A percentile compares a stretch with the other conserved stretches of the same genome.
Evolutionary conservation across 2,888 invertebrate genomes (phyloP).

Genomic region (Scaptodrosophila latifasciaeformis): DNA sequence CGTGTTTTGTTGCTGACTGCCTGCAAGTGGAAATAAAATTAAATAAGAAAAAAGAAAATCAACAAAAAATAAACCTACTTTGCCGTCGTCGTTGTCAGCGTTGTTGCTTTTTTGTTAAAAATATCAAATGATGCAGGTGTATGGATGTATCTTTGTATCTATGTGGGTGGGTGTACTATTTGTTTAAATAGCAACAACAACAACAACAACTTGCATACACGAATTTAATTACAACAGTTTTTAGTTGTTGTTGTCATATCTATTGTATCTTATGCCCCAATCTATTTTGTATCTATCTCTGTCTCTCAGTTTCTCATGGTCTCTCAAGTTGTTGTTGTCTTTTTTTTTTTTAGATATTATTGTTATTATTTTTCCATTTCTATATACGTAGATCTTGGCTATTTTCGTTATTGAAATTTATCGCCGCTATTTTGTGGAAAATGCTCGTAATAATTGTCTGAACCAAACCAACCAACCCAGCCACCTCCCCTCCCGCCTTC

Average conservation of each 20-base stretch:
- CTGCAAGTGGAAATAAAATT: slow-evolving; percentile 67
- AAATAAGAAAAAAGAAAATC: slow-evolving; percentile 36
- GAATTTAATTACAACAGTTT: slow-evolving; percentile 62
- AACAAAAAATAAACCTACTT: slow-evolving; percentile 13
- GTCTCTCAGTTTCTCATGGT: not conserved
- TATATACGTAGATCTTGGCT: slow-evolving; percentile 23
- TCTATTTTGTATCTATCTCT: slow-evolving; percentile 36
- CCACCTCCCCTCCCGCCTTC: not conserved
- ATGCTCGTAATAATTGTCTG: slow-evolving; percentile 56
- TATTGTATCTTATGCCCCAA: slow-evolving; percentile 14
- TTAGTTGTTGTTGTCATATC: slow-evolving; percentile 24
- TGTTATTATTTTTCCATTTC: slow-evolving; percentile 65
- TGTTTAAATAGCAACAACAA: slow-evolving; percentile 35
- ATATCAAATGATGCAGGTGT: not conserved
- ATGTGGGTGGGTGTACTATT: slow-evolving; percentile 30
- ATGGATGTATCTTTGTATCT: not conserved
- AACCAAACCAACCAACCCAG: not conserved
- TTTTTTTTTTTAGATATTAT: slow-evolving; percentile 52
- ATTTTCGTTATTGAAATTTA: slow-evolving; percentile 54
- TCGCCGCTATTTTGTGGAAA: slow-evolving; percentile 61
- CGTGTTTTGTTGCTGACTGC: slow-evolving; percentile 64
- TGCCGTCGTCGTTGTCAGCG: too few relatives aligned
- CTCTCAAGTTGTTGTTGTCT: slow-evolving; percentile 35
- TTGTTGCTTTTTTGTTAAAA: too few relatives aligned
- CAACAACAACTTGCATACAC: slow-evolving; percentile 30